Percentiles rank a stretch among this genome's conserved stretches.
These are phyloP conservation scores for Andrena dorsata DNA, from an alignment of 2,888 invertebrate species.

Conservation along the genomic window DNA sequence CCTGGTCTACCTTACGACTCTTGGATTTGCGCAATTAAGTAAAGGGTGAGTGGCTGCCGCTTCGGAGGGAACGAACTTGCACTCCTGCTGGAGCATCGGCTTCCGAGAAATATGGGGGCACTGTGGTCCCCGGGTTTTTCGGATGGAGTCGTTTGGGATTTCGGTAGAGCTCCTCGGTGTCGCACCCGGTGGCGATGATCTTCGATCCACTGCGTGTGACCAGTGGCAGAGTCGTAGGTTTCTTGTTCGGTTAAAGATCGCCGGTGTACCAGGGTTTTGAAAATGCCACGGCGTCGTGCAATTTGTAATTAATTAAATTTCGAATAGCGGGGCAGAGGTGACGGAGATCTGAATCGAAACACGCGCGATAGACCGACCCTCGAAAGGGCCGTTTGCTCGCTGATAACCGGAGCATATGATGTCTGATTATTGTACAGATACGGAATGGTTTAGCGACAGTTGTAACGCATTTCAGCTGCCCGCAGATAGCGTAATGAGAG, in stretches of 20 bases:
- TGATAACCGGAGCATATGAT: conserved; percentile 75
- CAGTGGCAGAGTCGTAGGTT: too few relatives aligned
- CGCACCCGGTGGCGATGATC: neutral
- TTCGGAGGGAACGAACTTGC: conserved; percentile 40
- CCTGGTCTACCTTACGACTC: conserved; percentile 66
- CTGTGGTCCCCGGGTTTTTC: neutral
- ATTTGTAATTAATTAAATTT: too few relatives aligned
- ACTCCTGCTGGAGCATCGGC: neutral
- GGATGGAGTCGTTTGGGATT: neutral
- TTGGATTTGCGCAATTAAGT: conserved; percentile 82
- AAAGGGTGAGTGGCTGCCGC: conserved; percentile 77
- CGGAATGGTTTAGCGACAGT: conserved; percentile 60
- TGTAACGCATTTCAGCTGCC: conserved; percentile 44
- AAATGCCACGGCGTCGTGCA: neutral
- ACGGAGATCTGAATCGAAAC: conserved; percentile 62
- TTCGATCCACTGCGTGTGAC: neutral
- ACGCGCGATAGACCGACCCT: conserved; percentile 59
- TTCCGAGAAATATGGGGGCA: neutral
- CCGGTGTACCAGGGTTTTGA: too few relatives aligned
- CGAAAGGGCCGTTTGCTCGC: conserved; percentile 76
- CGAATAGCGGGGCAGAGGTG: neutral
- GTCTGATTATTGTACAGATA: conserved; percentile 80
- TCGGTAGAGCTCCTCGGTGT: neutral
- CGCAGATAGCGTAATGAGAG: conserved; percentile 47
- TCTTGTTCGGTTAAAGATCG: too few relatives aligned